Conservation (phyloP, 1,140 invertebrate genomes). For the Meloidogyne exigua region DNA sequence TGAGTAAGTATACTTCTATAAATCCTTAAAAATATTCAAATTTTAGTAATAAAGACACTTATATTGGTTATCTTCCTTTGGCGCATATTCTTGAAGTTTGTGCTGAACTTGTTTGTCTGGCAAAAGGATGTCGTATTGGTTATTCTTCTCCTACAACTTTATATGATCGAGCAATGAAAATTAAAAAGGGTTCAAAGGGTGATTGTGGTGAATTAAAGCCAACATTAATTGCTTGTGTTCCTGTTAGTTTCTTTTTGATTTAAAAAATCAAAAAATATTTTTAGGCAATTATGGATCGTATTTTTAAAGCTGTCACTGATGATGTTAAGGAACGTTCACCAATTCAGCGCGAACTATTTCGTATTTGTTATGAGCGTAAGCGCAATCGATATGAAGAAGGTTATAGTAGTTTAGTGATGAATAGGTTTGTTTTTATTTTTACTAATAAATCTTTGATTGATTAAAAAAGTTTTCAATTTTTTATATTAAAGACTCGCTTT, state of each 20-base stretch:
- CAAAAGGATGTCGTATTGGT: slow-evolving; percentile 83
- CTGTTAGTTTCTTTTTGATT: slow-evolving; percentile 69
- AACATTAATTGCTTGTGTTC: slow-evolving; percentile 90
- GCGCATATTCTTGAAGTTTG: slow-evolving; percentile 95
- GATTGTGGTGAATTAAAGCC: slow-evolving; percentile 86
- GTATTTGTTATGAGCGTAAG: slow-evolving; percentile 65
- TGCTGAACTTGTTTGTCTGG: slow-evolving; percentile 65
- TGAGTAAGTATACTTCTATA: slow-evolving; percentile 47
- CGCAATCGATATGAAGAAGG: slow-evolving; percentile 73
- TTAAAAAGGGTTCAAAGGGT: slow-evolving; percentile 79
- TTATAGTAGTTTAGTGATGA: slow-evolving; percentile 78
- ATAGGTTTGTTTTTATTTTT: slow-evolving; percentile 66
- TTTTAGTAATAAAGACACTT: slow-evolving; percentile 71
- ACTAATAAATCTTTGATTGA: not conserved
- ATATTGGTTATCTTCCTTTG: slow-evolving; percentile 90
- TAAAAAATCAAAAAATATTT: not conserved
- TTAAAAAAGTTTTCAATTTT: slow-evolving; percentile 18
- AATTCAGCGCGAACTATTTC: slow-evolving; percentile 63
- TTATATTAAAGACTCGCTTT: slow-evolving; percentile 72
- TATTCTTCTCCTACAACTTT: slow-evolving; percentile 92
- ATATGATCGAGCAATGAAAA: slow-evolving; percentile 85
- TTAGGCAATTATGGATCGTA: slow-evolving; percentile 65
- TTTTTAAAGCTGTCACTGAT: slow-evolving; percentile 64
- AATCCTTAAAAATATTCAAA: too few species aligned
- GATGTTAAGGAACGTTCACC: slow-evolving; percentile 56